phyloP scores from a whole-genome alignment of 2,797 vertebrate species.

The Dicrostonyx torquatus region DNA sequence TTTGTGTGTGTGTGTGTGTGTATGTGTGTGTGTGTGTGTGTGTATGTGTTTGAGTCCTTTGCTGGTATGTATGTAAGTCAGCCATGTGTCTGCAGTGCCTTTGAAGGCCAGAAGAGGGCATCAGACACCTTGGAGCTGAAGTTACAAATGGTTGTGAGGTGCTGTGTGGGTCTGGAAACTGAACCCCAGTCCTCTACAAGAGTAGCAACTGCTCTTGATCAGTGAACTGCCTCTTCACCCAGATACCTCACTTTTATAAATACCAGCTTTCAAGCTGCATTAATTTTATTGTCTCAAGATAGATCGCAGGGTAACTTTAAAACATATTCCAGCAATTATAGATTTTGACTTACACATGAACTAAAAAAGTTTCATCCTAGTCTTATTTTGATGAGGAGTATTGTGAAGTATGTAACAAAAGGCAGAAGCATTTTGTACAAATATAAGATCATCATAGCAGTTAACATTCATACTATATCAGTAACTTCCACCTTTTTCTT shows the following conservation, averaged over 20 bases:
- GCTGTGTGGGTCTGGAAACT: background rate
- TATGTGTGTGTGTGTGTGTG: too few species aligned
- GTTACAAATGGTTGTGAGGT: background rate
- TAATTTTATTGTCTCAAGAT: background rate
- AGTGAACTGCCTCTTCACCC: too few species aligned
- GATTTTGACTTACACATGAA: background rate
- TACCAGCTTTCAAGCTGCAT: background rate
- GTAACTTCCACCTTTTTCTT: constrained; percentile 6
- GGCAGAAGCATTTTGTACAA: background rate
- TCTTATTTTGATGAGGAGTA: constrained; percentile 9
- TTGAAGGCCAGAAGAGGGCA: background rate
- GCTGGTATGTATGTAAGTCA: background rate
- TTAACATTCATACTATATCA: constrained; percentile 4
- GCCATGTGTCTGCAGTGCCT: background rate
- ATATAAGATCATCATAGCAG: background rate
- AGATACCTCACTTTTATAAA: background rate
- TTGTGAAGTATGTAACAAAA: background rate
- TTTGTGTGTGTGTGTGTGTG: background rate
- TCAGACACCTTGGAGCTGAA: background rate
- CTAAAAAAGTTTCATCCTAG: background rate
- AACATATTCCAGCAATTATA: background rate
- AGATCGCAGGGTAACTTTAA: constrained; percentile 3
- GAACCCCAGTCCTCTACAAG: background rate
- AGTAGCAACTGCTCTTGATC: background rate
- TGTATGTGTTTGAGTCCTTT: background rate